These are phyloP conservation scores for Phymastichus coffea DNA, from an alignment of 1,140 invertebrate species.

Conservation along the genomic window DNA sequence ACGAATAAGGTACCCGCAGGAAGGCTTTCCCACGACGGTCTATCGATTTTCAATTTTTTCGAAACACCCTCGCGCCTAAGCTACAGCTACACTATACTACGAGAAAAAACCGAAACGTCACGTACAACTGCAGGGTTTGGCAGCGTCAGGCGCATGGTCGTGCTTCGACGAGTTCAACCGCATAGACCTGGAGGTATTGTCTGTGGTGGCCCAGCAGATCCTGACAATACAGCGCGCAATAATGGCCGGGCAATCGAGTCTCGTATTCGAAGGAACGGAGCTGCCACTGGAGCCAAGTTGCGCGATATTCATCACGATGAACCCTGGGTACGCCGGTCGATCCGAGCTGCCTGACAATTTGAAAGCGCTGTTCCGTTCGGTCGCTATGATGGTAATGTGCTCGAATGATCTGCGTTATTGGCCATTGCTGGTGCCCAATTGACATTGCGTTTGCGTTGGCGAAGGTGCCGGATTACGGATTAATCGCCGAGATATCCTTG, in stretches of 20 bases:
- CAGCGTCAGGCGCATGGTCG: slow-evolving; percentile 94
- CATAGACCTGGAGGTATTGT: slow-evolving; percentile 84
- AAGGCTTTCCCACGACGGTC: too few relatives aligned
- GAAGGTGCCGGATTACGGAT: slow-evolving; percentile 85
- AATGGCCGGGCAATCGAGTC: slow-evolving; percentile 68
- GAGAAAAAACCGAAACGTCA: too few relatives aligned
- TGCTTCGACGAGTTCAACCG: slow-evolving; percentile 96
- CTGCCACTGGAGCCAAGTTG: slow-evolving; percentile 86
- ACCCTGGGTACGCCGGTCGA: slow-evolving; percentile 89
- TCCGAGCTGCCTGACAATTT: slow-evolving; percentile 92
- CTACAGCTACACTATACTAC: too few relatives aligned
- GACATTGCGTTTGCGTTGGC: too few relatives aligned
- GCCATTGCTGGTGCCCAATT: too few relatives aligned
- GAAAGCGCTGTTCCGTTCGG: slow-evolving; percentile 92
- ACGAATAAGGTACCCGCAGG: too few relatives aligned
- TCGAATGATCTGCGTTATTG: too few relatives aligned
- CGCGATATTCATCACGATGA: slow-evolving; percentile 96
- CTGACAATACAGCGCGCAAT: slow-evolving; percentile 77
- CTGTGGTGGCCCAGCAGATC: slow-evolving; percentile 88
- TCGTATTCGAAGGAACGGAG: slow-evolving; percentile 89
- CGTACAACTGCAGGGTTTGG: slow-evolving; percentile 68
- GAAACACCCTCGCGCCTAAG: too few relatives aligned
- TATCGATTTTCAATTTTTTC: too few relatives aligned
- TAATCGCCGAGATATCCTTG: slow-evolving; percentile 92
- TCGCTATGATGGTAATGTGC: slow-evolving; percentile 90